Evolutionary conservation across 2,113 vertebrate species (phyloP), one percentile per base, ranked within the genome.

Genomic region (Meriones unguiculatus): DNA sequence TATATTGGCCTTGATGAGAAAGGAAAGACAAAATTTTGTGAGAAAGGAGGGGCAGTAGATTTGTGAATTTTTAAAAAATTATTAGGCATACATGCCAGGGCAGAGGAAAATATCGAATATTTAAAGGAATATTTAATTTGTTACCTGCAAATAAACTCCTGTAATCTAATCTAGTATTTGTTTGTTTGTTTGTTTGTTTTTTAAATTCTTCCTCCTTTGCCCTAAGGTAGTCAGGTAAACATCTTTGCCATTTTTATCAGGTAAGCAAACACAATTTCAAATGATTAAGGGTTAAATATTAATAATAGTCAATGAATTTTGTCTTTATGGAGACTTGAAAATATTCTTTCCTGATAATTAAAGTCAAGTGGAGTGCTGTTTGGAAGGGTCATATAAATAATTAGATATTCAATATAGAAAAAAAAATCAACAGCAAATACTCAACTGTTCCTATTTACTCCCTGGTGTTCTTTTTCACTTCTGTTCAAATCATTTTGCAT

Each of bases 251-350:
- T 7, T n/a, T 95, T 96, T 81, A 85, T 85, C 41, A 89, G 64
- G n/a, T 94, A 76, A 87, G 25, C 46, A 91, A 95, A 95, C 17
- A 96, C 5, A 65, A 65, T 81, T 96, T 93, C 57, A 78, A 7
- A 11, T 80, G 30, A 93, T 75, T 75, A 8, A 15, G 12, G 14
- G 64, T 11, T 89, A 87, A 95, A 88, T 96, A 87, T 93, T 96
- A 95, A 54, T 69, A 67, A 84, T 18, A 87, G 18, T 72, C 75
- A 93, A 38, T 90, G 14, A 84, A 54, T 70, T 85, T 87, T 89
- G 64, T 73, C 54, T 65, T 87, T 87, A 78, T 65, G 28, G 59
- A 94, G n/a, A 20, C 8, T 90, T 90, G 38, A 84, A 28, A 88
- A 97, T 89, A 65, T 64, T 15, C 7, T 69, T 50, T 64, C 86